These are phyloP conservation scores for Priocnemis perturbator DNA, from an alignment of 2,888 invertebrate genomes.

Conservation along the genomic window DNA sequence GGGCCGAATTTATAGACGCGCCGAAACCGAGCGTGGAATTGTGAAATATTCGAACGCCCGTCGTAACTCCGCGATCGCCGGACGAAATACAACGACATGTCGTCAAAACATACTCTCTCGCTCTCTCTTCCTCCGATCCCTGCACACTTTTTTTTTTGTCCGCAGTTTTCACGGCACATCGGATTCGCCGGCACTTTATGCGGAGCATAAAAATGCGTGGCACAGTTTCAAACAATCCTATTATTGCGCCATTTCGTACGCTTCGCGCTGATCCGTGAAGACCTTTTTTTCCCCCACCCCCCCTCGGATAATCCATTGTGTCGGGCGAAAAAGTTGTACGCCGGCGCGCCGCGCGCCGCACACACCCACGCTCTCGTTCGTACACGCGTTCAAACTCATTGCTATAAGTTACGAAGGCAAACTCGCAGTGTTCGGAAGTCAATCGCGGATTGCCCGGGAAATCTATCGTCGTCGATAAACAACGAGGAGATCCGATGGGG, in stretches of 20 bases:
- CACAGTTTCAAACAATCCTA: not conserved
- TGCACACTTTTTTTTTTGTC: no score
- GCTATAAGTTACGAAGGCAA: no score
- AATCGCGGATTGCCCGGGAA: no score
- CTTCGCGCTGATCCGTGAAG: constrained; percentile 5
- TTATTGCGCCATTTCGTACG: not conserved
- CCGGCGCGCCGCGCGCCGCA: not conserved
- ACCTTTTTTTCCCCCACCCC: not conserved
- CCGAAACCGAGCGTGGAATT: constrained; percentile 45
- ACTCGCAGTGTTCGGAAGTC: no score
- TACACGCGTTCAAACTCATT: not conserved
- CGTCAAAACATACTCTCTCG: constrained; percentile 30
- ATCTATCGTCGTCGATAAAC: no score
- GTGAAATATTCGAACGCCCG: constrained; percentile 45
- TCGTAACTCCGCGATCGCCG: constrained; percentile 38
- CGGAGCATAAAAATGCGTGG: constrained; percentile 7
- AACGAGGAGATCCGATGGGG: no score
- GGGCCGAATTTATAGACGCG: constrained; percentile 43
- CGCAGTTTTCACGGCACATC: constrained; percentile 16
- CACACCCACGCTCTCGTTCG: not conserved
- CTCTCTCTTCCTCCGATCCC: not conserved
- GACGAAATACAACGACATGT: constrained; percentile 9
- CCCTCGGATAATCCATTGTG: not conserved
- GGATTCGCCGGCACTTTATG: constrained; percentile 28
- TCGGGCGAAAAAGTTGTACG: not conserved